These are phyloP conservation scores for Hystrix cristata DNA, from an alignment of 2,113 vertebrate species.

Conservation along the genomic window DNA sequence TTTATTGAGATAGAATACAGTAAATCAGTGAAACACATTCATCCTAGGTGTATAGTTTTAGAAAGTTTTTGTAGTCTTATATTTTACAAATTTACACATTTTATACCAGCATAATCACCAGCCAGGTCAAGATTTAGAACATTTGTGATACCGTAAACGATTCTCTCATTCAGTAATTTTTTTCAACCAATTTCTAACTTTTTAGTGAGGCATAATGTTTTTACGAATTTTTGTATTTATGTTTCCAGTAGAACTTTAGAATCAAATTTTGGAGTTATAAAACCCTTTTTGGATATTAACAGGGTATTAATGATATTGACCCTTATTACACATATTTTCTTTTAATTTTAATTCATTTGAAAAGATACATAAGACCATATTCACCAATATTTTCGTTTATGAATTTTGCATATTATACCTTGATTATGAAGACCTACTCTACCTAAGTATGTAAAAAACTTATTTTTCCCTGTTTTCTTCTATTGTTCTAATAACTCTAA, in stretches of 20 bases:
- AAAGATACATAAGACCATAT: background rate
- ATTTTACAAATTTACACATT: background rate
- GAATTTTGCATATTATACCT: background rate
- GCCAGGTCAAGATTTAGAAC: background rate
- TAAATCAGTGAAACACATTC: too few relatives aligned
- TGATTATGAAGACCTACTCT: background rate
- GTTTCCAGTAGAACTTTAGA: background rate
- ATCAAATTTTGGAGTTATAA: background rate
- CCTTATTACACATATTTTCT: background rate
- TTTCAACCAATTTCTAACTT: background rate
- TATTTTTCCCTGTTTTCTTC: background rate
- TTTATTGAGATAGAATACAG: background rate
- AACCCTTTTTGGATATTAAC: background rate
- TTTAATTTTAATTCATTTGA: background rate
- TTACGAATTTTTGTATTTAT: background rate
- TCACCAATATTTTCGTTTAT: background rate
- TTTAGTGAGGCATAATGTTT: background rate
- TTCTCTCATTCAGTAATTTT: background rate
- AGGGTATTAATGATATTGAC: too few relatives aligned
- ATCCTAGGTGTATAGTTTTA: background rate
- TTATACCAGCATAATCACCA: accelerated
- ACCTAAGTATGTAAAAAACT: background rate
- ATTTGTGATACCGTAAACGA: accelerated
- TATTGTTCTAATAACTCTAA: background rate
- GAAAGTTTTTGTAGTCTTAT: background rate